Base-by-base conservation (phyloP, 2,797 vertebrate species). In the Antennarius maculatus region DNA sequence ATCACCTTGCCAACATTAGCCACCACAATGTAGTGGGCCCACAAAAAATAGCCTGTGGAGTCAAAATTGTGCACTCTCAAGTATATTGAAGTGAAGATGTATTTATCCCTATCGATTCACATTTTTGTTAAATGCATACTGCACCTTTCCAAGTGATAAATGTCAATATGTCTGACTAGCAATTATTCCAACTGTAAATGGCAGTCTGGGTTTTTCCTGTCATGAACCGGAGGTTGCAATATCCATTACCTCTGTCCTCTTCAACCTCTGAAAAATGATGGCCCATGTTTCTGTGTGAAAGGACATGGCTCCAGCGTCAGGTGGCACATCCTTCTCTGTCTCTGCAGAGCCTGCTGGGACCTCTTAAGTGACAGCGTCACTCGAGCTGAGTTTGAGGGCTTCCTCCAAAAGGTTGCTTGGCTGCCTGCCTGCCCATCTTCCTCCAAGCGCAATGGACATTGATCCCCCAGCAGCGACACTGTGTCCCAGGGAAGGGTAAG, bases 391-490 rank as follows among this genome's bases (percentile, higher is more conserved):
- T 77, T 75, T 9, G 80, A 83, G 84, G 86, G 86, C 80, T 80
- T 82, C 86, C 89, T 92, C 79, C 80, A 79, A 80, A 82, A 71
- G 69, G 75, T 74, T 86, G 73, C 81, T 80, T 85, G 88, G 85
- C 88, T 81, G 88, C 86, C 83, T 90, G 89, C 87, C 91, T 84
- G 76, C 75, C 77, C 69, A 76, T 77, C 77, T 68, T 77, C 71
- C 59, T 69, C 82, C 66, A 66, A 65, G 84, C 85, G 92, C 90
- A 77, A 91, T 95, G 92, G 92, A 86, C 95, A 96, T 96, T 87
- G 95, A 96, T 96, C 94, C 91, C n/a, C 88, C 85, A 84, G 88
- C 91, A 92, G 89, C 91, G 94, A 94, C 92, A 88, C 89, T 53
- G 66, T 89, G 90, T 93, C 93, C 93, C 93, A 88, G 77, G 84